Evolutionary conservation across 2,797 vertebrate genomes (phyloP).

Genomic region (Halcyon badia): DNA sequence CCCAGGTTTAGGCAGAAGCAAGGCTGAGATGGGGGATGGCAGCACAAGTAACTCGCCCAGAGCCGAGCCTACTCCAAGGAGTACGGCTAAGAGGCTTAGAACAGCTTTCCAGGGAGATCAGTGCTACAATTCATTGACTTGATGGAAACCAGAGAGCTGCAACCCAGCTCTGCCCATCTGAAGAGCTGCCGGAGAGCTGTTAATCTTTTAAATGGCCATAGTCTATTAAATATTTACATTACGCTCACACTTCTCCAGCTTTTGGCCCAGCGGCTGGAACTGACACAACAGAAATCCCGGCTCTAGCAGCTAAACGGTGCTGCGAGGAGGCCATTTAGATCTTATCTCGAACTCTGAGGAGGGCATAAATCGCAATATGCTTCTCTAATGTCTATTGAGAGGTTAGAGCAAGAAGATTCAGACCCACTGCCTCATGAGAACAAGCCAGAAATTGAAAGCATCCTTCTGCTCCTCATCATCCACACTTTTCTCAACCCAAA

Average conservation of each 20-base stretch:
- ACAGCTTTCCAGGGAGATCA: conserved; percentile 44
- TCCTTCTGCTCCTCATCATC: background rate
- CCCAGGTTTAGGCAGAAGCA: background rate
- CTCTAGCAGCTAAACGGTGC: conserved; percentile 28
- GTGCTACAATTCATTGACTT: conserved; percentile 29
- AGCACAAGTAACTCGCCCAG: background rate
- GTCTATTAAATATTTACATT: conserved; percentile 72
- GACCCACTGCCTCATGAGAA: background rate
- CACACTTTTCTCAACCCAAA: background rate
- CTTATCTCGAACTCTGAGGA: conserved; percentile 38
- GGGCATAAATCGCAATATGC: conserved; percentile 13
- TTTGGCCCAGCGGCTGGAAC: conserved; percentile 39
- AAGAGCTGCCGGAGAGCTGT: conserved; percentile 39
- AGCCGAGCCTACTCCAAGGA: background rate
- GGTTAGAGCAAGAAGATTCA: conserved; percentile 2
- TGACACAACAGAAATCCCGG: conserved; percentile 54
- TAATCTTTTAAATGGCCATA: conserved; percentile 69
- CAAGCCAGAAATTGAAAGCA: background rate
- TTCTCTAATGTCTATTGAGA: conserved; percentile 39
- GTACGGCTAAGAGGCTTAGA: background rate
- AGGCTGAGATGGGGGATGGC: background rate
- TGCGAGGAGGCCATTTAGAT: conserved; percentile 45
- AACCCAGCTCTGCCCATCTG: background rate
- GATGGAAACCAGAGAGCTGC: conserved; percentile 42
- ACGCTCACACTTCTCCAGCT: background rate